Base-by-base conservation (phyloP, 2,888 invertebrate species). In the Elmis aenea region DNA sequence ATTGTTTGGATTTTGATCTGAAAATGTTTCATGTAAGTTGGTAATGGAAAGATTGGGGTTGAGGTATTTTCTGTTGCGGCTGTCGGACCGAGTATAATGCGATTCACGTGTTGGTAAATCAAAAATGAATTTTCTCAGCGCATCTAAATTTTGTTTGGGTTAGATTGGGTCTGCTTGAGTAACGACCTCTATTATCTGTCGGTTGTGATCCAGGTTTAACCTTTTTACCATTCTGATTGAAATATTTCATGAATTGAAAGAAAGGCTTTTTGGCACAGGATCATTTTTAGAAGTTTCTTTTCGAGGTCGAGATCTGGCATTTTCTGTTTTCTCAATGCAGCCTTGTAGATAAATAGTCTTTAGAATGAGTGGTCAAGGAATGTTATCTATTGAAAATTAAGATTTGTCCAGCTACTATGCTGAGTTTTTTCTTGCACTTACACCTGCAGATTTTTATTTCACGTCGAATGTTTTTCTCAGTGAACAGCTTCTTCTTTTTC, bases 81-180 rank as follows among this genome's bases (percentile, higher is more conserved):
- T 43, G 16, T 43, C 38, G 13, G 35, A 43, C 20, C 39, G 13
- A 26, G 38, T 42, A 23, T 38, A 39, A 27, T 43, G 39, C 6
- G 43, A 39, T 25, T 43, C 36, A 10, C 32, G 23, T 14, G 34
- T 29, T 26, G 21, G 23, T 18, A 35, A 28, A 10, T 32, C 20
- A 11, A 12, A 12, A 9, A 30, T 10, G 24, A 27, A 35, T 18
- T 30, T n/a, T n/a, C n/a, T n/a, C n/a, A n/a, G n/a, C n/a, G n/a
- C n/a, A n/a, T 30, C 9, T 3, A 4, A 13, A 21, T 29, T 29
- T n/a, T 30, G 22, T 30, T 30, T 21, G 30, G 22, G 8, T 13
- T 30, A 5, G 11, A n/a, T n/a, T n/a, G n/a, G n/a, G n/a, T n/a
- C n/a, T n/a, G n/a, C n/a, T 22, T 15, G 8, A 2, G 11, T 22